Percentiles rank a stretch among this genome's conserved stretches.
phyloP scores from a whole-genome alignment of 1,140 invertebrate genomes.

The Araneus ventricosus region DNA sequence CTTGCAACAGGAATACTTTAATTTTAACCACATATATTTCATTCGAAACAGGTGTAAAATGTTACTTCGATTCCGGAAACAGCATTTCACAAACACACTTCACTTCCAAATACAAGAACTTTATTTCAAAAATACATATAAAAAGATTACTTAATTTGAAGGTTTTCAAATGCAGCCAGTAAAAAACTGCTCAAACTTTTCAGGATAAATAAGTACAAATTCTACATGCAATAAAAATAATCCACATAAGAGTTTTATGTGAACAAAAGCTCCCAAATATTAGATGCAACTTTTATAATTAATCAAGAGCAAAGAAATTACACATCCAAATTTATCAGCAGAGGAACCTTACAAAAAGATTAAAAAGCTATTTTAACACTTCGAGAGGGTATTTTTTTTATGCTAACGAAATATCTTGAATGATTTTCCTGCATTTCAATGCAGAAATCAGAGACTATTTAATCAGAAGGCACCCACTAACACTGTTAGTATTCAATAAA shows the following conservation, averaged over 20 bases:
- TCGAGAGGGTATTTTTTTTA: too few species aligned
- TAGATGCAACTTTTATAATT: background rate
- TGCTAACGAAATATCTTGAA: too few species aligned
- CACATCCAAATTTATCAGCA: background rate
- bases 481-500: background rate
- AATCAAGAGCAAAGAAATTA: background rate
- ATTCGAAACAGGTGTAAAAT: too few species aligned
- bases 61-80: too few species aligned
- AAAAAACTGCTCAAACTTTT: background rate
- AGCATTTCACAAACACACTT: background rate
- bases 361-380: too few species aligned
- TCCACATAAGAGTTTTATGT: constrained; percentile 6
- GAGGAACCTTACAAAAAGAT: too few species aligned
- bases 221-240: background rate
- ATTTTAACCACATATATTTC: too few species aligned
- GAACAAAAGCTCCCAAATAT: constrained; percentile 1
- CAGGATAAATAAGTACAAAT: constrained; percentile 9
- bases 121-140: constrained; percentile 75
- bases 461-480: too few species aligned
- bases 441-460: too few species aligned
- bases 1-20: too few species aligned
- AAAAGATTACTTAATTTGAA: constrained; percentile 44
- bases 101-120: constrained; percentile 15
- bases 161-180: background rate
- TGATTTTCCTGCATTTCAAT: too few species aligned